Evolutionary conservation across 2,797 vertebrate genomes (phyloP), one percentile per base, ranked within the genome.

Genomic region (Leptodactylus fallax): DNA sequence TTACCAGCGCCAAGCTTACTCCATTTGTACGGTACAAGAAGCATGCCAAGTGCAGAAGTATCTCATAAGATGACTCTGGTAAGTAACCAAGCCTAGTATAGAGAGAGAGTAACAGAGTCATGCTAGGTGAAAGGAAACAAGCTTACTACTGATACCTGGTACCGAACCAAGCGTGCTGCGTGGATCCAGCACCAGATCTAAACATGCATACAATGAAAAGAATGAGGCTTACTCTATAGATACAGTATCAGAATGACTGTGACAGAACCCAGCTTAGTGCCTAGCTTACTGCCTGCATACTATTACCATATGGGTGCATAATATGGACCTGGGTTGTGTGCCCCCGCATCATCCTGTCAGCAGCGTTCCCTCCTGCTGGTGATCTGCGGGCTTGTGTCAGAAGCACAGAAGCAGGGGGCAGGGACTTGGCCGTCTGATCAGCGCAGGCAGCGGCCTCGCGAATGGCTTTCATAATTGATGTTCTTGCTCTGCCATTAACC

Each of bases 401-500:
- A 16, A 36, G 78, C 55, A 47, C 76, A 78, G 19, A 61, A 49
- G 45, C 17, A 21, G 60, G 60, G 79, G 81, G 81, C n/a, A 25
- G 81, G 21, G 61, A 69, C 14, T 53, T 27, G 61, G 45, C 14
- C 14, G 56, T 63, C 55, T 85, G 56, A 85, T 27, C 83, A 3
- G 56, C 12, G 25, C 72, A 65, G 81, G 63, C 65, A 55, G 65
- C 63, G 49, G 83, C 72, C 71, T 49, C 56, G 76, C 12, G 13
- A 47, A 85, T 17, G 55, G 21, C 45, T 77, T 78, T 77, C 72
- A 78, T 85, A 85, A 85, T 85, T 85, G 72, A 85, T 85, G 72
- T 65, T 85, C 83, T 77, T 63, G 72, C 83, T 85, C 83, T 65
- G 58, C 83, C 72, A 85, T 85, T 85, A 85, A 61, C 83, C 58